Evolutionary conservation across 2,797 vertebrate genomes (phyloP).

Genomic region (Sphenopsis melanotis): DNA sequence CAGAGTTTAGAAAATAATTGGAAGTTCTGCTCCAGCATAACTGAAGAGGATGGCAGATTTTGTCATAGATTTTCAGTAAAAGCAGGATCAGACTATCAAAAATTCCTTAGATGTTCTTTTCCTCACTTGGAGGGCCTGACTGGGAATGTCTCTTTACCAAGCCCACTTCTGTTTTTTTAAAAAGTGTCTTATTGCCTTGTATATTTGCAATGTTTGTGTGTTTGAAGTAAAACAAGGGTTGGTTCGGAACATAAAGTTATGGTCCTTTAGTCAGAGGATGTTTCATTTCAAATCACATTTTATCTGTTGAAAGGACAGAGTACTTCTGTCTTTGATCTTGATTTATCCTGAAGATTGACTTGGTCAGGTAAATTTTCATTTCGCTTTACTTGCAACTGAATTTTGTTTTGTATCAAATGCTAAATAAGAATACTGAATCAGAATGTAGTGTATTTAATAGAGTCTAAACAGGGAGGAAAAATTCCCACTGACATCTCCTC

Average conservation of each 20-base stretch:
- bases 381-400: not conserved
- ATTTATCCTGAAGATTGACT: not conserved
- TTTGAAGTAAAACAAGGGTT: not conserved
- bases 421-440: not conserved
- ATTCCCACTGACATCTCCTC: not conserved
- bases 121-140: not conserved
- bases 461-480: not conserved
- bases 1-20: not conserved
- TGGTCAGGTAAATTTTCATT: not conserved
- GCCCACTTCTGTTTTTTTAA: rapidly evolving
- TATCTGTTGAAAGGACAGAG: not conserved
- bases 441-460: not conserved
- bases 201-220: not conserved
- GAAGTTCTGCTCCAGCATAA: not conserved
- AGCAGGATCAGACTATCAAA: not conserved
- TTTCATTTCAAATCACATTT: not conserved
- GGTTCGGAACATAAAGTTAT: not conserved
- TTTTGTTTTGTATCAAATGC: not conserved
- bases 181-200: not conserved
- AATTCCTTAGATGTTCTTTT: not conserved
- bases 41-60: not conserved
- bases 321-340: not conserved
- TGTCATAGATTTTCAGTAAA: not conserved
- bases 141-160: not conserved
- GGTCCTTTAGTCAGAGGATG: not conserved